phyloP scores from a whole-genome alignment of 2,113 vertebrate genomes.

The Zosterops borbonicus region DNA sequence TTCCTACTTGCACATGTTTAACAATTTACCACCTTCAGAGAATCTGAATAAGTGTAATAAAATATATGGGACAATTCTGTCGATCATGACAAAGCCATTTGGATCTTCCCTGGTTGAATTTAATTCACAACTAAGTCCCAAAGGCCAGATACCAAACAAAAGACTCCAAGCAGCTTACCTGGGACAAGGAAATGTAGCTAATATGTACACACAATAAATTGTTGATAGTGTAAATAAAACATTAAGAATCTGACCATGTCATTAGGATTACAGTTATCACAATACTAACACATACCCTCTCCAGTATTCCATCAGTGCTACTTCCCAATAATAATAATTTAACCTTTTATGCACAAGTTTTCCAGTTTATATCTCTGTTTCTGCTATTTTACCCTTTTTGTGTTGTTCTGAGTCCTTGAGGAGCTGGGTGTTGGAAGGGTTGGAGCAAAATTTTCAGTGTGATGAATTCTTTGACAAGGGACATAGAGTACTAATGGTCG shows the following conservation, averaged over 20 bases:
- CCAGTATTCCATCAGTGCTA: neutral
- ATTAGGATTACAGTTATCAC: neutral
- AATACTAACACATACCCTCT: neutral
- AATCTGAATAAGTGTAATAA: neutral
- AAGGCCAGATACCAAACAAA: neutral
- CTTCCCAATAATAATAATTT: neutral
- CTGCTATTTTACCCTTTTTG: neutral
- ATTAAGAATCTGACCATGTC: neutral
- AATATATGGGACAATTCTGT: neutral
- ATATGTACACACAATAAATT: neutral
- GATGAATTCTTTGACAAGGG: neutral
- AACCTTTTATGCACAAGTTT: rapidly evolving
- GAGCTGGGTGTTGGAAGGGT: neutral
- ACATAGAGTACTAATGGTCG: rapidly evolving
- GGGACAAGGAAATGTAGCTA: neutral
- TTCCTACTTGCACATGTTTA: neutral
- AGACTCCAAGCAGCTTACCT: neutral
- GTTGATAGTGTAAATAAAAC: neutral
- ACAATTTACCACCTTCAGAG: neutral
- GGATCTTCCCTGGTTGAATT: neutral
- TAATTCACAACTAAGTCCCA: neutral
- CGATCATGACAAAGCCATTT: neutral
- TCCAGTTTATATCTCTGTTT: neutral
- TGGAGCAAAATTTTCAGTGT: neutral
- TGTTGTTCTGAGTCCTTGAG: neutral